Evolutionary conservation across 2,113 vertebrate species (phyloP), one percentile per base, ranked within the genome.

Genomic region (Oreochromis niloticus): DNA sequence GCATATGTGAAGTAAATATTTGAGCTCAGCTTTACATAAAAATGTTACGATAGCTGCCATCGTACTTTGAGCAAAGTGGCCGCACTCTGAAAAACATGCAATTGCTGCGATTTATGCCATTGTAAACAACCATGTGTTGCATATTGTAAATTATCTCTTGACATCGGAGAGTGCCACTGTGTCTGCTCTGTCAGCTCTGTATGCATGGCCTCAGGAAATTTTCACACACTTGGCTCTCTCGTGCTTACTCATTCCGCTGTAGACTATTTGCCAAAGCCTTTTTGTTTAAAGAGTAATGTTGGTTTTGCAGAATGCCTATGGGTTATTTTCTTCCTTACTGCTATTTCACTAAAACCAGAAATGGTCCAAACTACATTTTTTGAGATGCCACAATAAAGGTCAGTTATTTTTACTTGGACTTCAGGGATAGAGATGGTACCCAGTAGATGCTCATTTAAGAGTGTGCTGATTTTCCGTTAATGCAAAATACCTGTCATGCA

Each of bases 1-100:
- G 81, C 84, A 87, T 88, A 85, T 90, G 88, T 86, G 82, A 91
- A 85, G 89, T 93, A 93, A 95, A 95, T 95, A 94, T 95, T 95
- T 95, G 91, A 90, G 86, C 46, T 61, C 39, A 24, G 30, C 59
- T 41, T 91, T 82, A n/a, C 88, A 84, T 50, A 85, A 80, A 85
- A 46, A 79, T 88, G 86, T 89, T 88, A 43, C 6, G 19, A 12
- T 88, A 54, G 54, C 68, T 88, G 66, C 81, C 27, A 17, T 86
- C 19, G 2, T 78, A 22, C 32, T 83, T 16, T 5, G 32, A 57
- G 85, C 19, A 80, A 48, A 81, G 61, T 7, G 6, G 46, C 66
- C 6, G 50, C 13, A 12, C 39, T 61, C 6, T 27, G 22, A 24
- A 39, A 66, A 54, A 36, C 24, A 24, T 59, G 4, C 5, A 22